Base-by-base conservation (phyloP, 2,888 invertebrate genomes). In the Alviniconcha strummeri region DNA sequence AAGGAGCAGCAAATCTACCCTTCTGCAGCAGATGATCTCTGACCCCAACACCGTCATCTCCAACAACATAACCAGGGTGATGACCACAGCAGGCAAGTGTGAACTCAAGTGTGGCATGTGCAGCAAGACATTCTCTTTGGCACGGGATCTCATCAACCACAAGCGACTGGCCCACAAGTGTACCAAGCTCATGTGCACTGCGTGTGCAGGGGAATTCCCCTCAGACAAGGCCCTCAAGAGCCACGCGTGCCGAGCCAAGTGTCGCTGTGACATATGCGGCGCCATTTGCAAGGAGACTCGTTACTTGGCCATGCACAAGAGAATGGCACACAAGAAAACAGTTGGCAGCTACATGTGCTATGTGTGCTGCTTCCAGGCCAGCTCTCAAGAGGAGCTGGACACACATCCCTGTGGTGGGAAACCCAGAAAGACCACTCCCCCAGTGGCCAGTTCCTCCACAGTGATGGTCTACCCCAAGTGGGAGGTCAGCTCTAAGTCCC, bases 281-380 rank as follows among this genome's bases (percentile, higher is more conserved):
- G 13, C 9, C 4, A 13, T 4, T 13, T 78, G 78, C 17, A 60
- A 52, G 9, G 19, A 60, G 6, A 4, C 55, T 3, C 7, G n/a
- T 56, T n/a, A 6, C 7, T 3, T 78, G 36, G 7, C 13, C 15
- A 36, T 5, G 5, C 78, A 78, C 78, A 78, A 78, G 64, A 19
- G 57, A 7, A 78, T 15, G 52, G 9, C 78, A 9, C 78, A 78
- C 78, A 15, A 13, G 19, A 78, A 78, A 52, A 78, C 78, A 2
- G 4, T 78, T 5, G 78, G 78, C 36, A 36, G 15, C 8, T 78
- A 78, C 78, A 78, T 78, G 78, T 78, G 78, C 78, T 19, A 13
- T 15, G 64, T 64, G 15, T 78, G 78, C 78, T 78, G 78, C 64
- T 78, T 78, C 78, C 57, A 78, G 9, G 64, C 78, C 64, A 64